Evolutionary conservation across 2,113 vertebrate species (phyloP).

Genomic region (Alligator sinensis): DNA sequence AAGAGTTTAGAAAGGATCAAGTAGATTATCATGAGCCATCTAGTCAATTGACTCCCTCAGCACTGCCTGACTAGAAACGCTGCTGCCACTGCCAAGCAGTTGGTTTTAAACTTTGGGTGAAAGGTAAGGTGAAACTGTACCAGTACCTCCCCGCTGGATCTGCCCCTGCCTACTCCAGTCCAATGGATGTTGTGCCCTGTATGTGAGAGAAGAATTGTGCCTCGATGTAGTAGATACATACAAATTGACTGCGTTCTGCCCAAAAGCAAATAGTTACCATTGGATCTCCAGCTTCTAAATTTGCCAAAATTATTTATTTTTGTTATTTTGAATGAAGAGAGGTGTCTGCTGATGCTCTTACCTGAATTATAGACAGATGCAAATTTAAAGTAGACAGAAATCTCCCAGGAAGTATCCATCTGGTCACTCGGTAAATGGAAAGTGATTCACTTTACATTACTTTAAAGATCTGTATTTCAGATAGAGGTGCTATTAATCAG

Average conservation of each 20-base stretch:
- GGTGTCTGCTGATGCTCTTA: not conserved
- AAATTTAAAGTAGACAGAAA: not conserved
- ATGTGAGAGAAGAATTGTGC: not conserved
- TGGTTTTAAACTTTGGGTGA: too few species aligned
- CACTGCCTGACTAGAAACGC: too few species aligned
- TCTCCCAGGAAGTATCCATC: not conserved
- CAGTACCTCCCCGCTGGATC: too few species aligned
- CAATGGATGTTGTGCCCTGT: conserved; percentile 3
- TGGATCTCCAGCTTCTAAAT: not conserved
- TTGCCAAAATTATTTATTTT: not conserved
- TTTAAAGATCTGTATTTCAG: conserved; percentile 8
- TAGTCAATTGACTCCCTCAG: too few species aligned
- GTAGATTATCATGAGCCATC: too few species aligned
- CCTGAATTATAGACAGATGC: not conserved
- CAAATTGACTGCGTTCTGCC: not conserved
- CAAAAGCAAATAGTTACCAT: not conserved
- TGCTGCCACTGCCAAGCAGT: too few species aligned
- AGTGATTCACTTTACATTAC: not conserved
- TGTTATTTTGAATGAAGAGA: not conserved
- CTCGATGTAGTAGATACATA: not conserved
- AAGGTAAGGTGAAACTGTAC: too few species aligned
- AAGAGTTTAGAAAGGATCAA: too few species aligned
- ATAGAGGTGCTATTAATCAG: not conserved
- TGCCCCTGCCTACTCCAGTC: rapidly evolving
- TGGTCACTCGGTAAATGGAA: conserved; percentile 2